Base-by-base conservation (phyloP, 2,888 invertebrate genomes). In the Octodonta nipae region DNA sequence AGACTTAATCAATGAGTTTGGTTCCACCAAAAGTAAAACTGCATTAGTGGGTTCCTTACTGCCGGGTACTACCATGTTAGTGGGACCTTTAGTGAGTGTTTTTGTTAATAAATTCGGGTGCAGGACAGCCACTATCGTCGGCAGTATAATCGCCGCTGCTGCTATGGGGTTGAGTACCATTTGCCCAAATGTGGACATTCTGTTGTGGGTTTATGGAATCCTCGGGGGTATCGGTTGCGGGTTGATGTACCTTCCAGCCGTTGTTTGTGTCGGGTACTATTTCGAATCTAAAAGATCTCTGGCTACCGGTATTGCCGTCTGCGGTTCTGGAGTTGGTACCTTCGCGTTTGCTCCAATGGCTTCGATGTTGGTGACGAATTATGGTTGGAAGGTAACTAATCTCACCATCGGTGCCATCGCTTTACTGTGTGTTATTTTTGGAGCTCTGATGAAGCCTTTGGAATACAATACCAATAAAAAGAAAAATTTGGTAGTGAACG, bases 41-140 rank as follows among this genome's bases (percentile, higher is more conserved):
- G 87, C 95, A 28, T 88, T 91, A 83, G 86, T 91, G 34, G 93
- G 93, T 45, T 92, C 92, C 43, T 71, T 95, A 33, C 71, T 96
- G 17, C 87, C 91, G 41, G 96, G 96, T 45, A 85, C 89, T 62
- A 96, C 96, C 65, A 73, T 96, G 31, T 82, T 85, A 49, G 87
- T 86, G 41, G 96, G 91, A 55, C 95, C 95, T 3, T 69, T 95
- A 36, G 92, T 92, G 33, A 88, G 92, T 47, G 92, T 92, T 37
- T 67, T 96, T 54, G 88, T 91, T 51, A 96, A 96, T 66, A 96
- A 86, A 61, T 96, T 75, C 60, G 96, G 95, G 4, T 93, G 95
- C 56, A 76, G 95, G 15, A 73, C 79, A 5, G 92, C 95, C 5
- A 92, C 93, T 56, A 84, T 96, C 43, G 77, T 80, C 3, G 96